Evolutionary conservation across 2,797 vertebrate species (phyloP).

Genomic region (Sus cebifrons): DNA sequence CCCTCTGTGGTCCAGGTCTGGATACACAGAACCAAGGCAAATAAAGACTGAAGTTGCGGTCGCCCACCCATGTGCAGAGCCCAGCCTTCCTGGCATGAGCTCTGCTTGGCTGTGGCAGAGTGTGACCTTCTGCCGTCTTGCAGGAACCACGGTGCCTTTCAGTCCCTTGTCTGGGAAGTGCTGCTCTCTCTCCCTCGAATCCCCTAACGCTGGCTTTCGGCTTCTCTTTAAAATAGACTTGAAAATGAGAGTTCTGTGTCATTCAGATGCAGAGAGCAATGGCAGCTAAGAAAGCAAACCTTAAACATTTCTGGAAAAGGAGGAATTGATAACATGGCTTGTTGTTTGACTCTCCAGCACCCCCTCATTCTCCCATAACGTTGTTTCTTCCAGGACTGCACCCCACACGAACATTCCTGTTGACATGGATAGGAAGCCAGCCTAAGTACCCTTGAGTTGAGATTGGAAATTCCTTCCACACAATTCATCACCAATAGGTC

Average conservation of each 20-base stretch:
- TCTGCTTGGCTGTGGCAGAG: neutral
- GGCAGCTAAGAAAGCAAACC: neutral
- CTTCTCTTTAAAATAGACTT: constrained; percentile 19
- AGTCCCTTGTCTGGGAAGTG: accelerated
- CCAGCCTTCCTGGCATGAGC: neutral
- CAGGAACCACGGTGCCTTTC: neutral
- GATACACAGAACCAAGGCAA: neutral
- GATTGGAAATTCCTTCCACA: neutral
- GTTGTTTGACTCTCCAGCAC: neutral
- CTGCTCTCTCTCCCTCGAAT: neutral
- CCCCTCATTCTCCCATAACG: neutral
- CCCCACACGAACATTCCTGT: neutral
- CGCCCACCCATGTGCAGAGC: neutral
- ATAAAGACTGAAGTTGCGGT: neutral
- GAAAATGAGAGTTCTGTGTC: neutral
- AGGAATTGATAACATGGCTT: neutral
- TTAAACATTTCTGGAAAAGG: neutral
- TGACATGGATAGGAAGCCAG: neutral
- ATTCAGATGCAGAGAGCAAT: neutral
- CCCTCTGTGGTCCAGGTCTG: neutral
- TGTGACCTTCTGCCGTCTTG: neutral
- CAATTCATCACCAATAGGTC: neutral
- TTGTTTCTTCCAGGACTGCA: neutral
- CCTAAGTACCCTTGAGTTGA: neutral
- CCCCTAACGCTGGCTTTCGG: neutral